Evolutionary conservation across 35 echinoderm and acorn worm species (phyloP), one percentile per base, ranked within the genome.

Genomic region (Chiridota heheva): DNA sequence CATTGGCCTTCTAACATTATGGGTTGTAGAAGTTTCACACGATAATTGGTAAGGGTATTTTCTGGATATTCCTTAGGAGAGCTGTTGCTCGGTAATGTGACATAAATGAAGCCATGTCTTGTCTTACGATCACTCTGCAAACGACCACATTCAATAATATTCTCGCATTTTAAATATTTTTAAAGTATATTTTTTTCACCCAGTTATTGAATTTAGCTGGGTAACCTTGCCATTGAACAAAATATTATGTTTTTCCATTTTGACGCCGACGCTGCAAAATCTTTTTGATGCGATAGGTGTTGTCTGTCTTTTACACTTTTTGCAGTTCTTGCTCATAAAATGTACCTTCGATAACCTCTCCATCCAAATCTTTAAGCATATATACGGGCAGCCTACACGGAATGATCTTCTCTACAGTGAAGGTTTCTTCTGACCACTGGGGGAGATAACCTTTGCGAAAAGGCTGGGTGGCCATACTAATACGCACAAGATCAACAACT

Each of bases 321-420:
- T 87, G 84, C 28, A 87, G 18, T 57, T 87, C 84, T 24, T 77
- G 56, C 20, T 67, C 60, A 37, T 78, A 79, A 79, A 87, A 87
- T 0, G 44, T 58, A 27, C 84, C 73, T 69, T 67, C n/a, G 1
- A 87, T 28, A 1, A 30, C 2, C 38, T 87, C 48, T 42, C 60
- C 60, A 27, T 24, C 60, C 24, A 65, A 78, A 78, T 87, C 84
- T 48, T 78, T 87, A n/a, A 87, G 28, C 48, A 30, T 2, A 37
- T 87, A 79, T 40, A 87, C 42, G 1, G 60, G 73, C 15, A 36
- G 58, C 70, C 33, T 63, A n/a, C 60, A 42, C 3, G 8, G 0
- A 40, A 67, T 67, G 32, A 42, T 18, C 38, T 68, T 4, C 30
- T 33, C 42, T 6, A 81, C 22, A 3, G 44, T 68, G 31, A 88